Evolutionary conservation across 1,140 invertebrate genomes (phyloP).

Genomic region (Schlechtendalia chinensis): DNA sequence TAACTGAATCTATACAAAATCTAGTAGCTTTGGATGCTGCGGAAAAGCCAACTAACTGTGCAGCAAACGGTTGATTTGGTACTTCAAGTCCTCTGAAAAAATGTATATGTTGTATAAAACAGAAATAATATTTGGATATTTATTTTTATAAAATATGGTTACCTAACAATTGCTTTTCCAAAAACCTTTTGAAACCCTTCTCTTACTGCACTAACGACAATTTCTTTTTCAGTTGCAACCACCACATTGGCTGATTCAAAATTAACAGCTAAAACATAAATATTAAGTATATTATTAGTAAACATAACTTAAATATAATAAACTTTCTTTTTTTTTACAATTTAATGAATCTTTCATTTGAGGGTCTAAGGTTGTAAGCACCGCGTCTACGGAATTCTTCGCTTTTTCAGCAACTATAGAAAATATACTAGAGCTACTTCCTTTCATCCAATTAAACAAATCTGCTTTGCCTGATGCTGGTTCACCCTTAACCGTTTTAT

Average conservation of each 20-base stretch:
- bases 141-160: background rate
- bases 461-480: slow-evolving; percentile 52
- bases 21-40: slow-evolving; percentile 70
- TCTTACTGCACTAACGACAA: slow-evolving; percentile 72
- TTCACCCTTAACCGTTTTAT: slow-evolving; percentile 51
- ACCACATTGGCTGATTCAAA: slow-evolving; percentile 68
- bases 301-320: background rate
- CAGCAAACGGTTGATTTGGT: slow-evolving; percentile 62
- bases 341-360: slow-evolving; percentile 82
- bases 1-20: slow-evolving; percentile 64
- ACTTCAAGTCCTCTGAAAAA: slow-evolving; percentile 62
- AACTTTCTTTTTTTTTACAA: slow-evolving; percentile 60
- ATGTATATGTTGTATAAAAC: background rate
- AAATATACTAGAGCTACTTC: slow-evolving; percentile 57
- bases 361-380: slow-evolving; percentile 85
- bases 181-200: slow-evolving; percentile 81
- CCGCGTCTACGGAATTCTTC: slow-evolving; percentile 77
- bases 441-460: slow-evolving; percentile 61
- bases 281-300: background rate
- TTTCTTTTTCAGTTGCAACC: slow-evolving; percentile 76
- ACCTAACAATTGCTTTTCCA: slow-evolving; percentile 50
- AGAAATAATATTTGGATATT: background rate
- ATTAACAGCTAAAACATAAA: slow-evolving; percentile 46
- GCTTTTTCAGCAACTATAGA: slow-evolving; percentile 75
- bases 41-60: slow-evolving; percentile 76